Evolutionary conservation across 2,888 invertebrate genomes (phyloP), one percentile per base, ranked within the genome.

Genomic region (Cantharis rufa): DNA sequence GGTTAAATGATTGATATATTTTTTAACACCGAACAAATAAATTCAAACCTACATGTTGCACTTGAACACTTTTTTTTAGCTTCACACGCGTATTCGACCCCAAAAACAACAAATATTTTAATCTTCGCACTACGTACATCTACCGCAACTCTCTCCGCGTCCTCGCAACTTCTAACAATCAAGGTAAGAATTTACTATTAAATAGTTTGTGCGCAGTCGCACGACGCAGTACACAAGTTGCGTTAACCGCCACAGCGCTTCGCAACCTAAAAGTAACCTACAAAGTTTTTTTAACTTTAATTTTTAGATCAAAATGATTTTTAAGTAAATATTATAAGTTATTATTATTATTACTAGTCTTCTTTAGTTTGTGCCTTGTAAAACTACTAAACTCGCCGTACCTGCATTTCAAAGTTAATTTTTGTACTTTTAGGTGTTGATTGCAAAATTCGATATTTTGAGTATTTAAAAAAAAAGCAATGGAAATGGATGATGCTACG

Each of bases 401-500:
- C n/a, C 7, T n/a, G 1, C 0, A 7, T 32, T 70, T 69, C 64
- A 10, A 3, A 21, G 2, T 64, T 18, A 64, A 66, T 13, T 66
- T 66, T 66, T 13, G 9, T 16, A 13, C 16, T 63, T 16, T 16
- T 16, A 63, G 63, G 15, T 66, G 18, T 10, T 21, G n/a, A 21
- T 21, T 15, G 21, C 21, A 66, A 66, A 66, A 2, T 13, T 21
- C 24, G 13, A n/a, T 21, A n/a, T 24, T 66, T 66, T 15, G 21
- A n/a, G 71, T 27, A 13, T 24, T 48, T 32, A 11, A 7, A 18
- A 16, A 16, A 16, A 10, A 9, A 21, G 1, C 32, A 62, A 3
- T 32, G 71, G 71, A 21, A 48, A 83, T 82, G 82, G 86, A 86
- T 70, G 86, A 86, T 70, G 86, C 88, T 77, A 86, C n/a, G n/a